These are phyloP conservation scores for Barnardius zonarius DNA, from an alignment of 2,113 vertebrate genomes.

Conservation along the genomic window DNA sequence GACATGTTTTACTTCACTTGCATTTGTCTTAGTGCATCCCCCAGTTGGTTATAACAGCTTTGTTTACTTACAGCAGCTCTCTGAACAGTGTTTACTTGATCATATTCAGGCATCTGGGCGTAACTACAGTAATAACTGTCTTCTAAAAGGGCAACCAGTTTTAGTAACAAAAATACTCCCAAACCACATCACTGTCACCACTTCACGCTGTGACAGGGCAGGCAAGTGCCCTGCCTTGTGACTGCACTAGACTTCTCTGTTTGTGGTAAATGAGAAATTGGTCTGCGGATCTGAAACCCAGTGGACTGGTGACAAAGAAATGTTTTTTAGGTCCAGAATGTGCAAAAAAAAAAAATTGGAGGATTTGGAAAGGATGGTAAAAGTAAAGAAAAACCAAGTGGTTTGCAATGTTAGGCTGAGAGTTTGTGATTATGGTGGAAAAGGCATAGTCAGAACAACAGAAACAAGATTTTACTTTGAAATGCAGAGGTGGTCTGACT, in stretches of 20 bases:
- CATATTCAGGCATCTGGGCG: neutral
- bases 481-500: neutral
- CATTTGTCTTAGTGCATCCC: neutral
- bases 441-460: neutral
- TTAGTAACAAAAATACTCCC: neutral
- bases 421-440: neutral
- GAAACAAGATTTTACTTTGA: neutral
- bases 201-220: neutral
- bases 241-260: neutral
- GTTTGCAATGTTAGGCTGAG: neutral
- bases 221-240: neutral
- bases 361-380: neutral
- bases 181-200: neutral
- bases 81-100: neutral
- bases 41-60: neutral
- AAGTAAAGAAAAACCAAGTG: neutral
- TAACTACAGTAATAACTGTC: neutral
- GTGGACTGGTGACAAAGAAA: neutral
- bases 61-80: neutral
- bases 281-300: neutral
- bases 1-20: neutral
- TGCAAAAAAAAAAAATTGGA: neutral
- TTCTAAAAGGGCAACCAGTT: neutral
- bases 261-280: neutral
- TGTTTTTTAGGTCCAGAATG: neutral